phyloP scores from a whole-genome alignment of 2,113 vertebrate genomes.

The Mugil cephalus region DNA sequence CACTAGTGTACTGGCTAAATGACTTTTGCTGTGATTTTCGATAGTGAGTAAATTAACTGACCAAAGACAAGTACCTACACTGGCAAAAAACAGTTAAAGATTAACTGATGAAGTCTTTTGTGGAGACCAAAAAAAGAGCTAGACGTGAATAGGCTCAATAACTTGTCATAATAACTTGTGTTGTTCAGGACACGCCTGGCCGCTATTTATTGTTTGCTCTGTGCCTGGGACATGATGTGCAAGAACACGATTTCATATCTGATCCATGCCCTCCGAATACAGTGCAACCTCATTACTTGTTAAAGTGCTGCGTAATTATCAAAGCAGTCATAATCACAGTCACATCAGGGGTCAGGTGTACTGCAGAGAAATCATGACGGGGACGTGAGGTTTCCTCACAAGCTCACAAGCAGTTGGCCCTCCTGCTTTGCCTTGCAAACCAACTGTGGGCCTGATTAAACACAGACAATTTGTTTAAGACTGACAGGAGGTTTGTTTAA shows the following conservation, averaged over 20 bases:
- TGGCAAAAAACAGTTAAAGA: no score
- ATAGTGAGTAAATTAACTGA: slow-evolving; percentile 14
- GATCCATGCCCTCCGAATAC: background rate
- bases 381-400: slow-evolving; percentile 35
- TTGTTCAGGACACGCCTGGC: no score
- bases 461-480: slow-evolving; percentile 57
- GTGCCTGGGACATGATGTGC: background rate
- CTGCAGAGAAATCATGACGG: slow-evolving; percentile 40
- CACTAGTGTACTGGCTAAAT: background rate
- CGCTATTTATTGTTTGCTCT: no score
- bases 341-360: slow-evolving; percentile 35
- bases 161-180: no score
- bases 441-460: slow-evolving; percentile 45
- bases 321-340: slow-evolving; percentile 46
- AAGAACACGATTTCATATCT: slow-evolving; percentile 3
- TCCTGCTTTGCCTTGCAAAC: slow-evolving; percentile 73
- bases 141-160: no score
- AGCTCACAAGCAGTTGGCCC: slow-evolving; percentile 21
- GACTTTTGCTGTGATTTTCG: background rate
- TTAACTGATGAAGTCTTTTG: no score
- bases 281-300: slow-evolving; percentile 27
- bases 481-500: slow-evolving; percentile 20
- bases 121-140: no score
- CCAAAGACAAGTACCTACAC: no score
- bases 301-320: slow-evolving; percentile 44